Evolutionary conservation across 2,113 vertebrate species (phyloP).

Genomic region (Melanerpes formicivorus): DNA sequence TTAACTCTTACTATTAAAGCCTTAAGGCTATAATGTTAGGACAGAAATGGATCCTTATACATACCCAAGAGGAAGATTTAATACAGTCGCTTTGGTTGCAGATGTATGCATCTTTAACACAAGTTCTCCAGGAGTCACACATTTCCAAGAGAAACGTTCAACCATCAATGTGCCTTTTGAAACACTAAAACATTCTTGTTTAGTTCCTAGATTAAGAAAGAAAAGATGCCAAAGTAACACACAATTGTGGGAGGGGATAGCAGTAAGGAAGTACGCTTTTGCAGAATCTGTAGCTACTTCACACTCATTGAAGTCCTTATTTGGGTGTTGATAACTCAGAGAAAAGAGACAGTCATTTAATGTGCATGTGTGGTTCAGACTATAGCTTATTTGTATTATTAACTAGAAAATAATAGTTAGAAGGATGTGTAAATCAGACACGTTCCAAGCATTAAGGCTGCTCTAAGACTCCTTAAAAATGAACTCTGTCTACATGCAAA

Average conservation of each 20-base stretch:
- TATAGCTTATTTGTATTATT: not conserved
- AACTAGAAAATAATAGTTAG: not conserved
- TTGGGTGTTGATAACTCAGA: not conserved
- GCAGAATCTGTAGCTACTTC: not conserved
- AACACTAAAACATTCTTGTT: constrained; percentile 45
- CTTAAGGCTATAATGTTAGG: not conserved
- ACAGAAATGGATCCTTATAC: constrained; percentile 6
- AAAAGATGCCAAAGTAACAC: not conserved
- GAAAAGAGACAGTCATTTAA: not conserved
- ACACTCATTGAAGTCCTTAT: not conserved
- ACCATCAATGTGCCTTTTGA: constrained; percentile 74
- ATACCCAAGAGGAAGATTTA: constrained; percentile 89
- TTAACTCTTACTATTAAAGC: not conserved
- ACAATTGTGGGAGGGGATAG: not conserved
- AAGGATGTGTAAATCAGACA: not conserved
- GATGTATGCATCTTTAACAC: constrained; percentile 83
- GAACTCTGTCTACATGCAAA: not conserved
- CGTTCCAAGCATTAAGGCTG: not conserved
- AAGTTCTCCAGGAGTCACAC: constrained; percentile 68
- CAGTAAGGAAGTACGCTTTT: not conserved
- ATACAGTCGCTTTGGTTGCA: constrained; percentile 80
- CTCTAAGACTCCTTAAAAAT: not conserved
- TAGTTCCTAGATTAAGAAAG: constrained; percentile 34
- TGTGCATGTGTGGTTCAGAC: not conserved
- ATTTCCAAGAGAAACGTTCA: constrained; percentile 83